Evolutionary conservation across 2,888 invertebrate genomes (phyloP).

Genomic region (Calliphora vomitoria): DNA sequence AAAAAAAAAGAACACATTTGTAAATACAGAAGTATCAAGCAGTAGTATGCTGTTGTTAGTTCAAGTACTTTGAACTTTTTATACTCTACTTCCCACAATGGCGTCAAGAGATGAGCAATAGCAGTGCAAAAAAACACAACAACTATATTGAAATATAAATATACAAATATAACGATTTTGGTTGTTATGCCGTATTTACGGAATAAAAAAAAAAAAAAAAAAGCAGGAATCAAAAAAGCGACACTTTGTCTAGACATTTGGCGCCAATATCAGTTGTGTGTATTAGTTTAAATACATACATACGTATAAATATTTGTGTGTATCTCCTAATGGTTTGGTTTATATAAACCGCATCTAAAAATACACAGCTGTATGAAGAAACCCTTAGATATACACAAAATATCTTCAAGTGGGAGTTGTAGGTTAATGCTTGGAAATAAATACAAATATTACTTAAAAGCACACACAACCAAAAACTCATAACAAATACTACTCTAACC

Average conservation of each 20-base stretch:
- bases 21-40: not conserved
- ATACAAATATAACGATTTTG: conserved; percentile 45
- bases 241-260: conserved; percentile 79
- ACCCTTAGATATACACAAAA: conserved; percentile 23
- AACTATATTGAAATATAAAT: conserved; percentile 10
- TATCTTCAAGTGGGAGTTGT: not conserved
- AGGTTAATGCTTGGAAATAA: conserved; percentile 12
- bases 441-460: not conserved
- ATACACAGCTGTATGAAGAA: not conserved
- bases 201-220: not conserved
- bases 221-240: conserved; percentile 73
- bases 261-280: conserved; percentile 75
- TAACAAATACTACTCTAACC: conserved; percentile 20
- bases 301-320: not conserved
- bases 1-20: not conserved
- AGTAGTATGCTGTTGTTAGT: not conserved
- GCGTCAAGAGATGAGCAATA: conserved; percentile 20
- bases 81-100: not conserved
- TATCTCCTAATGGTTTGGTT: conserved; percentile 1
- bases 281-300: not conserved
- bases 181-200: conserved; percentile 17
- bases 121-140: conserved; percentile 14
- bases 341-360: conserved; percentile 8
- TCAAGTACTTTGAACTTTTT: conserved; percentile 54
- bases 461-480: not conserved